Evolutionary conservation across 1,140 invertebrate genomes (phyloP), one percentile per base, ranked within the genome.

Genomic region (Lepidurus packardi): DNA sequence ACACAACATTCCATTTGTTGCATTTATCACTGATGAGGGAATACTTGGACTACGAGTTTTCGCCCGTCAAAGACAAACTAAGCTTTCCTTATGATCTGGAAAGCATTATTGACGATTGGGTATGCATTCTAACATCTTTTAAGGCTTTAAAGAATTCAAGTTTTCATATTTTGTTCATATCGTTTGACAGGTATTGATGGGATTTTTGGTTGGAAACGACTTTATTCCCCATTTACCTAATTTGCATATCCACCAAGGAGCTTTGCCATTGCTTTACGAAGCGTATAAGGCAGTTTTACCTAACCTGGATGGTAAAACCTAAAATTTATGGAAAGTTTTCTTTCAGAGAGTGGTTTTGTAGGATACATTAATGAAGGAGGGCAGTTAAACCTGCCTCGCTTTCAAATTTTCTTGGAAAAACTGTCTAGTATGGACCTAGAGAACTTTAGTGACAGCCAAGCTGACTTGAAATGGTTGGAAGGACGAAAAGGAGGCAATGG

Each of bases 141-240:
- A 25, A 13, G 43, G 41, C 16, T 7, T 75, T 41, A 7, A 25
- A 41, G 41, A 74, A 25, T 75, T 8, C 24, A 34, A 75, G 77
- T 34, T 3, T 78, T 34, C 3, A 34, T 34, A 34, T 34, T 34
- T 34, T 34, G 34, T 34, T 34, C 34, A 2, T 4, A 34, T 34
- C 34, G 34, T 77, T 79, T 41, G 21, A 13, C 73, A 85, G 93
- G 90, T 98, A 5, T 85, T 98, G 8, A 95, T 99, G 93, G 93
- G 94, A 1, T 98, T 98, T 85, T 86, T 99, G 42, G 92, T 98
- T 7, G 97, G 97, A 73, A 99, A 99, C 85, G 97, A 99, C 86
- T 99, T 99, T 85, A 94, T 99, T 82, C 97, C 97, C 0, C 90
- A 98, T 86, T 86, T 98, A 77, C 96, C 97, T 43, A 91, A 97